A percentile compares a stretch with the other conserved stretches of the same genome.
These are phyloP conservation scores for Malaclemys terrapin DNA, from an alignment of 2,113 vertebrate genomes.

Conservation along the genomic window DNA sequence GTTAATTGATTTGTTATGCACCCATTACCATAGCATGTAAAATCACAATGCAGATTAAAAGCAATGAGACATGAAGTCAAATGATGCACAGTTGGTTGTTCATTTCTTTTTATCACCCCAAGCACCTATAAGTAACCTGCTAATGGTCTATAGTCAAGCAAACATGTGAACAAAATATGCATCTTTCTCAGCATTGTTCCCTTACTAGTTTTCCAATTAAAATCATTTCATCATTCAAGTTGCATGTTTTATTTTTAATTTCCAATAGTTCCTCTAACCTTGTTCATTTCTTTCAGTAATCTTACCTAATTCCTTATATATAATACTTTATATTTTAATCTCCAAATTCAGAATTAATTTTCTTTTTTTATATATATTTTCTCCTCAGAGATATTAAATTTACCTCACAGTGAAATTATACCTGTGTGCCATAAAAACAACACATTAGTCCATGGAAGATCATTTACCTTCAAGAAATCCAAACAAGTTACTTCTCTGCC, in stretches of 20 bases:
- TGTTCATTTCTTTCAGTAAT: background rate
- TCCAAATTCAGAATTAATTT: background rate
- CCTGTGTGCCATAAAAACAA: background rate
- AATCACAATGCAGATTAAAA: background rate
- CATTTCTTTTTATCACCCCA: background rate
- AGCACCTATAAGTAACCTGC: background rate
- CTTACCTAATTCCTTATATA: background rate
- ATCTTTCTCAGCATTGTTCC: background rate
- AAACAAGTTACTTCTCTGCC: background rate
- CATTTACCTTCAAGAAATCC: background rate
- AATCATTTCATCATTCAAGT: background rate
- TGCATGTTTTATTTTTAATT: background rate
- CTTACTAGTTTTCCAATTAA: background rate
- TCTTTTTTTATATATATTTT: background rate
- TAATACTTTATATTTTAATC: background rate
- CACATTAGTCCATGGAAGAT: background rate
- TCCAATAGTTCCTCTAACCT: background rate
- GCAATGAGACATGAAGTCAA: background rate
- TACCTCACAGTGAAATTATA: background rate
- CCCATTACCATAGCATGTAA: background rate
- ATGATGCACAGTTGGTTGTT: background rate
- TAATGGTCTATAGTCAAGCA: background rate
- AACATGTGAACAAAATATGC: background rate
- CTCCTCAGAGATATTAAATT: background rate
- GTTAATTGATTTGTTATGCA: conserved; percentile 4